Conservation (phyloP, 2,113 vertebrate species). For the Glareola pratincola region DNA sequence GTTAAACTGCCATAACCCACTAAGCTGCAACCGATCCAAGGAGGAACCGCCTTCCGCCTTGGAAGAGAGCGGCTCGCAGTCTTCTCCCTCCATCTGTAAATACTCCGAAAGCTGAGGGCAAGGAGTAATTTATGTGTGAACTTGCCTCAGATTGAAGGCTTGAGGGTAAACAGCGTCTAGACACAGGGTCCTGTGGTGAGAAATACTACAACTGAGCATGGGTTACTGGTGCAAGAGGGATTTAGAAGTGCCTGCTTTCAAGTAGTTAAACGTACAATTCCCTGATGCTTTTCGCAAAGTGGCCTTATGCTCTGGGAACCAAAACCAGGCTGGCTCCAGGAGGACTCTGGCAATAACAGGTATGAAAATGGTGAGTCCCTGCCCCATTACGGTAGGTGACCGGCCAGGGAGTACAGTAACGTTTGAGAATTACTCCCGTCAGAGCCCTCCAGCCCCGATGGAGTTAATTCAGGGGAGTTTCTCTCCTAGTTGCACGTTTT, state of each 20-base stretch:
- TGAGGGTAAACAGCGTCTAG: neutral
- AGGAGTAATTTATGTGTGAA: neutral
- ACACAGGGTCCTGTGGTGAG: neutral
- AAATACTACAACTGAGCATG: neutral
- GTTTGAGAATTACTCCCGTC: neutral
- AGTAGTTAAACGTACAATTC: neutral
- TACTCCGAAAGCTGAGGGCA: neutral
- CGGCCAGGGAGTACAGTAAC: neutral
- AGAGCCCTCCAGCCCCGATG: fast-evolving
- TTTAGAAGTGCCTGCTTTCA: neutral
- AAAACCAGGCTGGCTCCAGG: neutral
- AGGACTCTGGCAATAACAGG: neutral
- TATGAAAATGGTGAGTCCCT: neutral
- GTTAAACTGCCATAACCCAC: neutral
- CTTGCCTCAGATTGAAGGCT: neutral
- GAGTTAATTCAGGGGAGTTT: neutral
- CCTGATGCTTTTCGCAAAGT: neutral
- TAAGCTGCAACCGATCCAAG: neutral
- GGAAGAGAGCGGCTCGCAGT: neutral
- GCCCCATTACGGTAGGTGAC: neutral
- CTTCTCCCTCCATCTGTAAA: neutral
- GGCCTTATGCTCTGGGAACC: neutral
- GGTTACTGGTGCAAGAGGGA: neutral
- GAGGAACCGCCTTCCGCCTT: neutral
- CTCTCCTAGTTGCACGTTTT: neutral